Percentiles rank a stretch among this genome's conserved stretches.
phyloP scores from a whole-genome alignment of 2,888 invertebrate species.

The Malachius bipustulatus region DNA sequence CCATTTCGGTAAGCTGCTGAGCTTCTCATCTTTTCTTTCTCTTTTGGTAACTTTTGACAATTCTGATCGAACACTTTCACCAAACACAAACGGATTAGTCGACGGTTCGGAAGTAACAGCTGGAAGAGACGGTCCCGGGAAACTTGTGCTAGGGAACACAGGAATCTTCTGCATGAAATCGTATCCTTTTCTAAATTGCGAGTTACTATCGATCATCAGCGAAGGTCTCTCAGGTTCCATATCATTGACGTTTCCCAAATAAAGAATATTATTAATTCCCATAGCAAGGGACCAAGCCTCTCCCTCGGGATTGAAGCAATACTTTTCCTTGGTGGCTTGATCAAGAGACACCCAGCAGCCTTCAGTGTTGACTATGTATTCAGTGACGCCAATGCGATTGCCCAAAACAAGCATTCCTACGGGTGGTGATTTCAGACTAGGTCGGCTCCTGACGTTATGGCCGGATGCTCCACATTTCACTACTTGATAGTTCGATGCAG shows the following conservation, averaged over 20 bases:
- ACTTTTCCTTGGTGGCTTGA: conserved; percentile 47
- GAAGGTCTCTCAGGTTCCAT: conserved; percentile 17
- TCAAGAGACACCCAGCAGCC: conserved; percentile 57
- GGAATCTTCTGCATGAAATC: conserved; percentile 44
- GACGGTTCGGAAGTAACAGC: conserved; percentile 16
- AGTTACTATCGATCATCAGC: conserved; percentile 19
- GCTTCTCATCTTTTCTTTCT: conserved; percentile 36
- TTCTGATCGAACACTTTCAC: conserved; percentile 28
- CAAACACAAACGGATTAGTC: conserved; percentile 38
- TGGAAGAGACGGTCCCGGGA: conserved; percentile 24
- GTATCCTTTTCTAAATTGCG: conserved; percentile 41
- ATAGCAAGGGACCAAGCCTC: conserved; percentile 64
- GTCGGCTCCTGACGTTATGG: conserved; percentile 57
- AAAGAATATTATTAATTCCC: conserved; percentile 49
- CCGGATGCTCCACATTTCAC: conserved; percentile 66
- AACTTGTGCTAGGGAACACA: conserved; percentile 25
- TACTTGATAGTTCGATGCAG: conserved; percentile 45
- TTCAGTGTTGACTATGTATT: conserved; percentile 51
- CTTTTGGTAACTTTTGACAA: conserved; percentile 32
- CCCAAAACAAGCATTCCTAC: conserved; percentile 56
- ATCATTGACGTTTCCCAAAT: conserved; percentile 40
- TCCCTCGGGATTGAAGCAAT: conserved; percentile 53
- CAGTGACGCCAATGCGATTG: conserved; percentile 49
- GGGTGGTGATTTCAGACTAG: conserved; percentile 54
- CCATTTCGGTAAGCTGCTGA: conserved; percentile 46